Conservation (phyloP, 2,113 vertebrate genomes). For the Corvus cornix region DNA sequence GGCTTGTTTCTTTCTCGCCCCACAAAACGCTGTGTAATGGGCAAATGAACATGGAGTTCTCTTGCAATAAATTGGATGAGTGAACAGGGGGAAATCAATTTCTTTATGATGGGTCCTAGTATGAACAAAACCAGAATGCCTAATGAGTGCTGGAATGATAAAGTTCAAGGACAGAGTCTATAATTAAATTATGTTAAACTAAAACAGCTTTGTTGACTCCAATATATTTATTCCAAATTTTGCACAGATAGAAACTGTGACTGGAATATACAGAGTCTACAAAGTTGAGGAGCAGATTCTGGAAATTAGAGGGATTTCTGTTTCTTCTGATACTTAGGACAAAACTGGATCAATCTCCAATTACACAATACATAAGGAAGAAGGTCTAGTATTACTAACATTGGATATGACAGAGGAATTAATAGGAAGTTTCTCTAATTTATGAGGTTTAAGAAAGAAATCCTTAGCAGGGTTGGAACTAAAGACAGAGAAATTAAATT, state of each 20-base stretch:
- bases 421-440: neutral
- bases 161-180: neutral
- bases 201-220: slow-evolving; percentile 20
- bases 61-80: slow-evolving; percentile 3
- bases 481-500: neutral
- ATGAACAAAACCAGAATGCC: slow-evolving; percentile 26
- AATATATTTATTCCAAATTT: neutral
- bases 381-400: neutral
- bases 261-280: neutral
- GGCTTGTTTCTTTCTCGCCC: slow-evolving; percentile 26
- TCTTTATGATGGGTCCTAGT: neutral
- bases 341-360: neutral
- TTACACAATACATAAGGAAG: neutral
- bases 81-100: slow-evolving; percentile 31
- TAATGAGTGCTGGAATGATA: slow-evolving; percentile 9
- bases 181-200: slow-evolving; percentile 28
- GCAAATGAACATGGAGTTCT: slow-evolving; percentile 29
- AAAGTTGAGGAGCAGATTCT: neutral
- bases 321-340: neutral
- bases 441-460: neutral
- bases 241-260: slow-evolving; percentile 8
- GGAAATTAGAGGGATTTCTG: neutral
- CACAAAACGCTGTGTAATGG: neutral
- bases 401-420: neutral
- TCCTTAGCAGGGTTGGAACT: neutral